These are phyloP conservation scores for Neodon shergylaensis DNA, from an alignment of 2,113 vertebrate genomes.

Conservation along the genomic window DNA sequence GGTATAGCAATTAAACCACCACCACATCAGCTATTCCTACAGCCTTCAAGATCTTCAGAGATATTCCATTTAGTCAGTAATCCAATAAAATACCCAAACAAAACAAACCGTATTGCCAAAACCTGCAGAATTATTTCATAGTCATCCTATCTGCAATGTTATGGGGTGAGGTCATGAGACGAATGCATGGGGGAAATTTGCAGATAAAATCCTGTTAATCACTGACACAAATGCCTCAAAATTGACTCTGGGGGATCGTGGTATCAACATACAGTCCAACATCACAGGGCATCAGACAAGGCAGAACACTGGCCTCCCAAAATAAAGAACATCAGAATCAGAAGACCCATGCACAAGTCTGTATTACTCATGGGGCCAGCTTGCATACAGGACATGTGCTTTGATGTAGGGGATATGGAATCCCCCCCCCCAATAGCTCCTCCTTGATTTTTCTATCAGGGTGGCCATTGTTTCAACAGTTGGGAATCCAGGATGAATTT, in stretches of 20 bases:
- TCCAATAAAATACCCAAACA: slow-evolving; percentile 34
- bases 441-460: not conserved
- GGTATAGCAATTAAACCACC: slow-evolving; percentile 14
- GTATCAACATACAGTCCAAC: not conserved
- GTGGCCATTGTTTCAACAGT: not conserved
- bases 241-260: not conserved
- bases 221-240: not conserved
- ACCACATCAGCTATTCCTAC: not conserved
- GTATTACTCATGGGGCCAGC: not conserved
- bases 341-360: not conserved
- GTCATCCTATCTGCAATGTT: not conserved
- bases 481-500: not conserved
- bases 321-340: not conserved
- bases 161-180: not conserved
- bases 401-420: slow-evolving; percentile 15
- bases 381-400: not conserved
- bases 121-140: not conserved
- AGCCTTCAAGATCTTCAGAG: not conserved
- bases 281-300: not conserved
- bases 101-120: not conserved
- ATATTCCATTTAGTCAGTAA: not conserved
- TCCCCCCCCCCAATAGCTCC: not conserved
- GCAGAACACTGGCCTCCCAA: not conserved
- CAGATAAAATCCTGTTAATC: not conserved
- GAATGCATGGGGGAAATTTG: not conserved